Evolutionary conservation across 2,888 invertebrate genomes (phyloP), one percentile per base, ranked within the genome.

Genomic region (Neoaliturus tenellus): DNA sequence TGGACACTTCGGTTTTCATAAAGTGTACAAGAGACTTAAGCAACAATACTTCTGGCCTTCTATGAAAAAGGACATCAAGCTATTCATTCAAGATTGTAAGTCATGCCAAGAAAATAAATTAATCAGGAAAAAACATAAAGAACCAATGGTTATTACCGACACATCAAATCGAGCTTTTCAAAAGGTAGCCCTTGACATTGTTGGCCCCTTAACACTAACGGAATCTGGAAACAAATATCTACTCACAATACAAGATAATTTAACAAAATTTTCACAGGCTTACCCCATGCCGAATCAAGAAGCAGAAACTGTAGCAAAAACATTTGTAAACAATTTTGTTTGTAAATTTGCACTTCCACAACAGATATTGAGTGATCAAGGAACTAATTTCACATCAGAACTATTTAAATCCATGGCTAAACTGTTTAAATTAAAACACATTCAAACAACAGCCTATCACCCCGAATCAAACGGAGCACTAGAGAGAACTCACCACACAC

Each of bases 271-370:
- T 23, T 23, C 55, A 6, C 20, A 55, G 17, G 55, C 55, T 23
- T 20, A 20, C n/a, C 55, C 55, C 6, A 55, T 55, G 20, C 55
- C 55, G 6, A 23, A 55, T 23, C 55, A 55, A 55, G 39, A 39
- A 12, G 39, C 39, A 12, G 39, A 39, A 39, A 39, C 39, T 12
- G 39, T 39, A 39, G 39, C 39, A 39, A 55, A 44, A 23, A 55
- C 55, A 55, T 55, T 55, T 17, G 55, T 55, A 20, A 55, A 55
- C 55, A 23, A 55, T 6, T 10, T 55, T 55, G 23, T 55, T 10
- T 55, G 55, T 23, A 55, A 55, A 55, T 55, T 55, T 55, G 55
- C 55, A 10, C 55, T 55, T 55, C 55, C 55, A 55, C 8, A 55
- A 55, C 20, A 55, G 17, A 55, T 55, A 6, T 4, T 58, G 23